phyloP scores from a whole-genome alignment of 1,140 invertebrate genomes.

The Lethocerus indicus region DNA sequence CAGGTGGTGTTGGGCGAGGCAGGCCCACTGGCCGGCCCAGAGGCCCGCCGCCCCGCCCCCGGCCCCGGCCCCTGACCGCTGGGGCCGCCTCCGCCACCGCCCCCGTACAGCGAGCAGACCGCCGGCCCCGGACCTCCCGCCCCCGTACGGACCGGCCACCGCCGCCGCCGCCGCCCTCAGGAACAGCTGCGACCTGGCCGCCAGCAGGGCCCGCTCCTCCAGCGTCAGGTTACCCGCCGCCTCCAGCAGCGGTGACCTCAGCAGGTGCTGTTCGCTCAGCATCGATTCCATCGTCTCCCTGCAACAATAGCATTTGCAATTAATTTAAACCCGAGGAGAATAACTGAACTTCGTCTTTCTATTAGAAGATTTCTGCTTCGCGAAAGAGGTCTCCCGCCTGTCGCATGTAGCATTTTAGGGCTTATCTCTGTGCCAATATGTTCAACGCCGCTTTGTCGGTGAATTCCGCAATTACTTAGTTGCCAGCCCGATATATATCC shows the following conservation, averaged over 20 bases:
- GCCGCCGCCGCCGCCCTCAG: constrained; percentile 23
- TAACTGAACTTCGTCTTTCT: too few relatives aligned
- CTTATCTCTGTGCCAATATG: too few relatives aligned
- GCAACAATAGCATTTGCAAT: constrained; percentile 15
- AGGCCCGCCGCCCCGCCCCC: constrained; percentile 3
- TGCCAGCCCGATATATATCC: too few relatives aligned
- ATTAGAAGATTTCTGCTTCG: too few relatives aligned
- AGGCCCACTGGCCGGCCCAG: constrained; percentile 9
- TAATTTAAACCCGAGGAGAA: too few relatives aligned
- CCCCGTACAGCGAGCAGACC: constrained; percentile 14
- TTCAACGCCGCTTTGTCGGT: too few relatives aligned
- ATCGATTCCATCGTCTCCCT: constrained; percentile 48
- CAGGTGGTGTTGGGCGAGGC: constrained; percentile 9
- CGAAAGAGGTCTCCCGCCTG: too few relatives aligned
- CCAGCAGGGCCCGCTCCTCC: constrained; percentile 39
- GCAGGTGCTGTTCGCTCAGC: constrained; percentile 42
- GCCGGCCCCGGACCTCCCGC: constrained; percentile 9
- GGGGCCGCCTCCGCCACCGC: constrained; percentile 11
- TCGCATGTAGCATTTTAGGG: too few relatives aligned
- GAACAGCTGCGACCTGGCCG: constrained; percentile 29
- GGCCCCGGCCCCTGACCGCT: constrained; percentile 11
- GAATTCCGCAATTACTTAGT: too few relatives aligned
- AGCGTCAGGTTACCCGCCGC: constrained; percentile 35
- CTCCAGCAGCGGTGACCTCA: constrained; percentile 35
- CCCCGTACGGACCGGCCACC: constrained; percentile 18